A percentile compares a stretch with the other conserved stretches of the same genome.
Evolutionary conservation across 2,113 vertebrate genomes (phyloP).

Genomic region (Pelusios castaneus): DNA sequence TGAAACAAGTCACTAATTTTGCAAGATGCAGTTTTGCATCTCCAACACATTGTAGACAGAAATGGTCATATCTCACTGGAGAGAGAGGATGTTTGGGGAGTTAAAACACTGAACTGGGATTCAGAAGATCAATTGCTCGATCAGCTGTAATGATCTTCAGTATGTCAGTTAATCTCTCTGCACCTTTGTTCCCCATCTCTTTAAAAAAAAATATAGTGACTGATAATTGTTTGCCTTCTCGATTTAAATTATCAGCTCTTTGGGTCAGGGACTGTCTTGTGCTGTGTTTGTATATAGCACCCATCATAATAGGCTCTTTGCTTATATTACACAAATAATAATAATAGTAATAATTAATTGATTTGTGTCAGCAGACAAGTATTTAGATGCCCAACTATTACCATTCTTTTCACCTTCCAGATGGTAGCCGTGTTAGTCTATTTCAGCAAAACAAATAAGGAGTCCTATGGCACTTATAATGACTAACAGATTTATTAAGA

Average conservation of each 20-base stretch:
- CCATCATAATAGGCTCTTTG: neutral
- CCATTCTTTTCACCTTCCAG: too few species aligned
- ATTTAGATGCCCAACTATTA: neutral
- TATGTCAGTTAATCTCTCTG: neutral
- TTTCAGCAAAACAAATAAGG: too few species aligned
- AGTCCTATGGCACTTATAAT: too few species aligned
- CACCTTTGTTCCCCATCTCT: neutral
- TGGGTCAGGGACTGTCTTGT: neutral
- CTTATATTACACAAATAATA: conserved; percentile 25
- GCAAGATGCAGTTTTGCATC: neutral
- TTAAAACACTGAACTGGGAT: neutral
- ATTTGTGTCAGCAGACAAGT: conserved; percentile 22
- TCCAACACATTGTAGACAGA: neutral
- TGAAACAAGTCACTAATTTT: neutral
- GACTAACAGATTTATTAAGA: too few species aligned
- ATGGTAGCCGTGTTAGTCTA: too few species aligned
- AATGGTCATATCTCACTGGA: neutral
- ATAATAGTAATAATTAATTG: neutral
- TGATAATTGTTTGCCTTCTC: neutral
- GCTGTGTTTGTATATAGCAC: neutral
- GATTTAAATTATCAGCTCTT: neutral
- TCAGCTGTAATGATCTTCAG: neutral
- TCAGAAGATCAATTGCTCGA: neutral
- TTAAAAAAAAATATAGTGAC: neutral
- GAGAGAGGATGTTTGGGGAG: neutral